phyloP scores from a whole-genome alignment of 2,888 invertebrate species.

The Pyrochroa serraticornis region DNA sequence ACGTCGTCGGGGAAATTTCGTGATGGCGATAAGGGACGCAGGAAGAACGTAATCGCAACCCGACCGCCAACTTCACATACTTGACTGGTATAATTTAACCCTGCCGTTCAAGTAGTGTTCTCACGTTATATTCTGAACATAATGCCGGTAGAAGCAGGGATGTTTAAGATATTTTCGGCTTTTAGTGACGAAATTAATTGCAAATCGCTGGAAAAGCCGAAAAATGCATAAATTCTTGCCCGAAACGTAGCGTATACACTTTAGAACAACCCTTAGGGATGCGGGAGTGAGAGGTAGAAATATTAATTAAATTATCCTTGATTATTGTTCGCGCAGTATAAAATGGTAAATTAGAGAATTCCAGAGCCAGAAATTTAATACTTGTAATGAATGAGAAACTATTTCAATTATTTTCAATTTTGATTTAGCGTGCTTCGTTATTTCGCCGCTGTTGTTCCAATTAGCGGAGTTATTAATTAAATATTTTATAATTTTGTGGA shows the following conservation, averaged over 20 bases:
- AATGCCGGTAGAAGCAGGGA: neutral
- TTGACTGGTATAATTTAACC: constrained; percentile 21
- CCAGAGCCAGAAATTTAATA: constrained; percentile 43
- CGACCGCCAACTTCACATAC: constrained; percentile 13
- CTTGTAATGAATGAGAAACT: constrained; percentile 47
- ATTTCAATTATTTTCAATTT: constrained; percentile 49
- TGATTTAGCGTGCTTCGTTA: constrained; percentile 39
- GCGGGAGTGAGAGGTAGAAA: constrained; percentile 35
- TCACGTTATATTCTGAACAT: no score
- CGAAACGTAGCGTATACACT: neutral
- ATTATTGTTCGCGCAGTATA: constrained; percentile 43
- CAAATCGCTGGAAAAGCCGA: neutral
- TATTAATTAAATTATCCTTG: constrained; percentile 46
- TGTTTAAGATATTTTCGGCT: constrained; percentile 4
- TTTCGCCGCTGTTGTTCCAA: constrained; percentile 38
- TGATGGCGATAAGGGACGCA: neutral
- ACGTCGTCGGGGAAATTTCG: neutral
- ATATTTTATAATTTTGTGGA: constrained; percentile 39
- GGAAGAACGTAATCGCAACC: neutral
- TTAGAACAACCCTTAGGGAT: neutral
- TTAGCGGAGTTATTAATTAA: constrained; percentile 42
- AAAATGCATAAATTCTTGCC: neutral
- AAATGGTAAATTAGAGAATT: constrained; percentile 49
- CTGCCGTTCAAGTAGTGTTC: constrained; percentile 1
- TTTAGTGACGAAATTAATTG: neutral